Evolutionary conservation across 1,140 invertebrate genomes (phyloP), one percentile per base, ranked within the genome.

Genomic region (Neotoxoptera formosana): DNA sequence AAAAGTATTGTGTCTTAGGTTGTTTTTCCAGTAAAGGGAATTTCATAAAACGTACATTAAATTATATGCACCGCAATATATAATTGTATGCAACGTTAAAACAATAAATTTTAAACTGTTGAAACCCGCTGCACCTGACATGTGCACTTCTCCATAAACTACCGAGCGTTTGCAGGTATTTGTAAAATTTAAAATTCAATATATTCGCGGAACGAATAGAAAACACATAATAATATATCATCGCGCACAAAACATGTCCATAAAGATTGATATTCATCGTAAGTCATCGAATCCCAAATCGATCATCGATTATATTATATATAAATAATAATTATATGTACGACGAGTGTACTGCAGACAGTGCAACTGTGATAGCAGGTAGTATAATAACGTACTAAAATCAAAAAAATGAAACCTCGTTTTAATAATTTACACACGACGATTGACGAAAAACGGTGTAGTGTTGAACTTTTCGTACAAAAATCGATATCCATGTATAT

Each of bases 401-500:
- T 17, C n/a, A n/a, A 34, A 4, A 20, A 87, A 88, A 88, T 23
- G 11, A 88, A 34, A 4, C 9, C 9, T 21, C 4, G 17, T 53
- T 56, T 41, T 21, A 23, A 36, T 36, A 20, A 25, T 56, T 89
- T n/a, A n/a, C n/a, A n/a, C n/a, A n/a, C n/a, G n/a, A n/a, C 14
- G 53, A 41, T 56, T 17, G 51, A 25, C 88, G 25, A 41, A 41
- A 60, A 30, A 41, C 3, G 23, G 48, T 56, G 17, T 25, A 51
- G 34, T 60, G 34, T 90, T 60, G 34, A 56, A 60, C 88, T 60
- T 60, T 90, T 30, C 1, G 36, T 30, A 7, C 14, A 30, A 90
- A 90, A 90, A 90, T 90, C 89, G 30, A 90, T 90, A 90, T 76
- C n/a, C n/a, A n/a, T 67, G 8, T 60, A 60, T 30, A 25, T 56